phyloP scores from a whole-genome alignment of 2,888 invertebrate species.

The Trypoxylon attenuatum region DNA sequence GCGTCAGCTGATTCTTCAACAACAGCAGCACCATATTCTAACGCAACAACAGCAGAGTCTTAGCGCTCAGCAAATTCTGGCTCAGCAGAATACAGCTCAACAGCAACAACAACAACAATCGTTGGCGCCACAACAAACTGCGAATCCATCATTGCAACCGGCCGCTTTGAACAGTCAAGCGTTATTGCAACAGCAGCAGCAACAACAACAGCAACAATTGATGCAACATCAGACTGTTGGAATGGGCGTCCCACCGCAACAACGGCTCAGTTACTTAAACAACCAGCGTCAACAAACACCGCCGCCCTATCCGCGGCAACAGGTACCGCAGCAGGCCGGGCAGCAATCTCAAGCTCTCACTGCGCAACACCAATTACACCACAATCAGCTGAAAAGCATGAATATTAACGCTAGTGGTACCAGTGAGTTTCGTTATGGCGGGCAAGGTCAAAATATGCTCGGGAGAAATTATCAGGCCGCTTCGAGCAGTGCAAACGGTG shows the following conservation, averaged over 20 bases:
- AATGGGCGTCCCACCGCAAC: slow-evolving; percentile 66
- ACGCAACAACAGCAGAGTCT: slow-evolving; percentile 52
- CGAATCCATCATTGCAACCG: slow-evolving; percentile 43
- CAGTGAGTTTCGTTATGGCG: slow-evolving; percentile 72
- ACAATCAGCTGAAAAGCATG: slow-evolving; percentile 70
- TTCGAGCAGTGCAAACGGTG: slow-evolving; percentile 57
- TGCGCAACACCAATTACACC: slow-evolving; percentile 71
- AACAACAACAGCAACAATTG: slow-evolving; percentile 51
- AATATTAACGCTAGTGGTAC: slow-evolving; percentile 70
- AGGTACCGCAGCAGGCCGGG: slow-evolving; percentile 53
- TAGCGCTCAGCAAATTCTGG: slow-evolving; percentile 36
- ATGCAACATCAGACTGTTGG: slow-evolving; percentile 54
- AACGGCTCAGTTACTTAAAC: slow-evolving; percentile 67
- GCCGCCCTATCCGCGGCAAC: slow-evolving; percentile 74
- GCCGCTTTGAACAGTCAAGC: slow-evolving; percentile 46
- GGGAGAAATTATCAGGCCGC: slow-evolving; percentile 67
- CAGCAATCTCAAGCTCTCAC: slow-evolving; percentile 66
- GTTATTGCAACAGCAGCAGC: slow-evolving; percentile 47
- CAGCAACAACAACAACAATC: slow-evolving; percentile 51
- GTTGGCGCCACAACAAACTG: slow-evolving; percentile 48
- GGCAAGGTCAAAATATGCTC: slow-evolving; percentile 72
- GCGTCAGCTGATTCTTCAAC: slow-evolving; percentile 60
- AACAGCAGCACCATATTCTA: slow-evolving; percentile 58
- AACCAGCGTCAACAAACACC: slow-evolving; percentile 69
- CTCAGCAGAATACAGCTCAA: slow-evolving; percentile 46